Conservation (phyloP, 1,140 invertebrate species). For the Brachystomella parvula region DNA sequence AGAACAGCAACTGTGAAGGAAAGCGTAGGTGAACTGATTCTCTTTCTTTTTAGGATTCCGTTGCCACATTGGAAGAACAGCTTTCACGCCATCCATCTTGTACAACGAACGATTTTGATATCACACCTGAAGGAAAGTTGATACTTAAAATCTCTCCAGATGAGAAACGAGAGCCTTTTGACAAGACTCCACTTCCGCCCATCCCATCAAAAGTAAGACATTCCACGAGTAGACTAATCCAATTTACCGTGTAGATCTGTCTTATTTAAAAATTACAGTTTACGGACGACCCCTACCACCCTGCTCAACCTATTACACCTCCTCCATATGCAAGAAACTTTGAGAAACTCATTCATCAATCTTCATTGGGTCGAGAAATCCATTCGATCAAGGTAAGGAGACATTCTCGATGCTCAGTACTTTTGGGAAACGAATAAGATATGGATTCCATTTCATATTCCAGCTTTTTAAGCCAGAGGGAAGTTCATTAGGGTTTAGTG, state of each 20-base stretch:
- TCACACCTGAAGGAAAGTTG: conserved; percentile 61
- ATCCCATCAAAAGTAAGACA: background rate
- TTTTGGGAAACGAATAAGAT: conserved; percentile 21
- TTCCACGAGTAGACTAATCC: background rate
- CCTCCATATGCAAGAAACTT: conserved; percentile 56
- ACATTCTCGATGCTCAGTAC: background rate
- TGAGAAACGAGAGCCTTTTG: conserved; percentile 38
- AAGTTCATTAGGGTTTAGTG: conserved; percentile 65
- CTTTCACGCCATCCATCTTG: conserved; percentile 81
- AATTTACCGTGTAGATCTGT: conserved; percentile 3
- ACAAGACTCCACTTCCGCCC: conserved; percentile 28
- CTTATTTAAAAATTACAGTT: conserved; percentile 11
- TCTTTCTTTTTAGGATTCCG: conserved; percentile 56
- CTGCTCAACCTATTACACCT: conserved; percentile 47
- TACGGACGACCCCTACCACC: conserved; percentile 36
- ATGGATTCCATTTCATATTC: conserved; percentile 29
- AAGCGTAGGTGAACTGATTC: too few relatives aligned
- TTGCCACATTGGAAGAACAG: conserved; percentile 69
- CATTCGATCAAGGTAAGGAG: conserved; percentile 50
- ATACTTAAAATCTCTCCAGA: conserved; percentile 50
- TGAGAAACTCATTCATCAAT: conserved; percentile 54
- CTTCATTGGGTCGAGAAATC: conserved; percentile 56
- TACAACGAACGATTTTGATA: conserved; percentile 83
- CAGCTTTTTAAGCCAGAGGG: conserved; percentile 64
- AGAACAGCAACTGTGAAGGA: too few relatives aligned